These are phyloP conservation scores for Endotricha flammealis DNA, from an alignment of 2,888 invertebrate species.

Conservation along the genomic window DNA sequence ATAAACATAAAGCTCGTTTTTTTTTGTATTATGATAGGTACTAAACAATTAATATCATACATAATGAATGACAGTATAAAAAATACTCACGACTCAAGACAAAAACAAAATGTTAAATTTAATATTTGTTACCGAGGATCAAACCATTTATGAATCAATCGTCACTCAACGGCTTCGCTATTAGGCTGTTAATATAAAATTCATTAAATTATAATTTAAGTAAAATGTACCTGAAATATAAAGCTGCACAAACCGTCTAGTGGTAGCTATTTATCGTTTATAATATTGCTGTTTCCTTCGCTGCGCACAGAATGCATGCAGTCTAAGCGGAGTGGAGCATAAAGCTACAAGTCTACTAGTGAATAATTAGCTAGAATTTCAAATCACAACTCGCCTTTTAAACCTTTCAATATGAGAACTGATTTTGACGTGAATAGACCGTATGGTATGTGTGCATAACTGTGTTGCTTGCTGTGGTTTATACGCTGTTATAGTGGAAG, in stretches of 20 bases:
- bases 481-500: neutral
- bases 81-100: no score
- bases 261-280: constrained; percentile 9
- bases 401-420: constrained; percentile 1
- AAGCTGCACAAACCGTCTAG: constrained; percentile 1
- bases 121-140: no score
- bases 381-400: constrained; percentile 1
- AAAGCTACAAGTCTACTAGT: constrained; percentile 8
- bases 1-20: no score
- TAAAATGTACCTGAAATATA: no score
- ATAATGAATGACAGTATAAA: no score
- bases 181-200: no score
- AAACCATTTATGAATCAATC: no score
- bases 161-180: no score
- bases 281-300: constrained; percentile 8
- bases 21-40: no score
- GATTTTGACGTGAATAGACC: constrained; percentile 4
- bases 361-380: constrained; percentile 4
- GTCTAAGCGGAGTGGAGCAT: constrained; percentile 8
- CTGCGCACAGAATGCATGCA: constrained; percentile 9
- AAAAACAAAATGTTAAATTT: no score
- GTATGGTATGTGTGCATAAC: constrained; percentile 4
- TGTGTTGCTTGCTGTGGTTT: constrained; percentile 1
- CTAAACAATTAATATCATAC: no score
- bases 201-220: no score